Conservation (phyloP, 2,113 vertebrate species). For the Pedionomus torquatus region DNA sequence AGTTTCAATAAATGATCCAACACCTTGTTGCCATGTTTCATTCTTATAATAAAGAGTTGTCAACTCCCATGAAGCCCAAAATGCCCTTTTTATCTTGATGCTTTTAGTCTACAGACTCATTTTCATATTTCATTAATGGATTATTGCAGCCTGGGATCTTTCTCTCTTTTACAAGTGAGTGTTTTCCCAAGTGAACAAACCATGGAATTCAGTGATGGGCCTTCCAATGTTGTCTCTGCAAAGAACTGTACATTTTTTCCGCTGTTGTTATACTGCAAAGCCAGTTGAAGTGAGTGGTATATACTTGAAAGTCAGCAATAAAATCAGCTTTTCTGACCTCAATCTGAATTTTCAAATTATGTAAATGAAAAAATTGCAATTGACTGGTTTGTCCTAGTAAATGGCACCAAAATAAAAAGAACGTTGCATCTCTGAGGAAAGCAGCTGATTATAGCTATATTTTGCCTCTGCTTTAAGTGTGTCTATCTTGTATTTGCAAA, state of each 20-base stretch:
- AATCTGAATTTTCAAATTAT: neutral
- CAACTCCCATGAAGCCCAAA: conserved; percentile 10
- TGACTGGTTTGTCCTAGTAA: conserved; percentile 5
- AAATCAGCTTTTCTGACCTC: neutral
- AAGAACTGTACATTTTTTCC: neutral
- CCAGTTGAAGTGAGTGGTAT: neutral
- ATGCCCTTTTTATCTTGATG: conserved; percentile 30
- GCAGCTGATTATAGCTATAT: neutral
- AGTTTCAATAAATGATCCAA: conserved; percentile 52
- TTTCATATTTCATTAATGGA: neutral
- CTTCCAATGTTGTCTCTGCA: neutral
- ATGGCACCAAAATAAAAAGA: conserved; percentile 2
- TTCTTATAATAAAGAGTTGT: conserved; percentile 68
- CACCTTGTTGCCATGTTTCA: conserved; percentile 59
- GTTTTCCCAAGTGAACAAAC: neutral
- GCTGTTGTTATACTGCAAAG: neutral
- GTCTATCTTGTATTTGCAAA: neutral
- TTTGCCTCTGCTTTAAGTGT: neutral
- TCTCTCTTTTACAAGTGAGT: neutral
- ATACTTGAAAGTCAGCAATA: conserved; percentile 11
- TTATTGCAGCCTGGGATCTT: neutral
- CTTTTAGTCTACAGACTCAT: neutral
- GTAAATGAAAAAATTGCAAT: neutral
- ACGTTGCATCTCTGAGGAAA: neutral
- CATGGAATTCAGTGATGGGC: neutral